Evolutionary conservation across 2,888 invertebrate species (phyloP), one percentile per base, ranked within the genome.

Genomic region (Eugnorisma glareosa): DNA sequence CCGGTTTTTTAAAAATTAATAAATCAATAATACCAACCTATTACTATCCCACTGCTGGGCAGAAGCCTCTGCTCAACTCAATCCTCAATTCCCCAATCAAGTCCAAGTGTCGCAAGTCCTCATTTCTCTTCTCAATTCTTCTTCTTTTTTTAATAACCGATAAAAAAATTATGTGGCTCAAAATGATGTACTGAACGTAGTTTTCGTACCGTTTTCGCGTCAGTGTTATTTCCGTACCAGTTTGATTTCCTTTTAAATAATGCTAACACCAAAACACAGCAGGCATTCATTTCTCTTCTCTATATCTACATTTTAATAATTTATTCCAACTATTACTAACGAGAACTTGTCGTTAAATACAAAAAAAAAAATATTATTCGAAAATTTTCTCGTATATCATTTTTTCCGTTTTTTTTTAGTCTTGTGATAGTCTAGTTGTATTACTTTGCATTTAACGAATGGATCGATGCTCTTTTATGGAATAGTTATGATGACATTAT

Each of bases 401-500:
- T 48, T 67, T 57, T n/a, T 24, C 15, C n/a, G 43, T 21, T 48
- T 67, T 48, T 24, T 67, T 67, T 64, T 54, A 68, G 51, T 51
- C 21, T 54, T 79, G 80, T 86, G 77, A 73, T 79, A 63, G 28
- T 77, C 28, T 40, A 1, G n/a, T 43, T 64, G 18, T 64, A 24
- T 48, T 76, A 24, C n/a, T 71, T 70, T 82, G 82, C 86, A 82
- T 87, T 87, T 87, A 87, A 10, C 31, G 51, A 31, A 37, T 66
- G 59, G 74, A 79, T 84, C 80, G 86, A 45, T 28, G 88, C 84
- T 86, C 87, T 86, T 76, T 51, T 1, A n/a, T 40, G 51, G 66
- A 28, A 67, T 24, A 67, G 45, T 18, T 24, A 57, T 57, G 21
- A 43, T 21, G 59, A 45, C 67, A 67, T 73, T 70, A 67, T 59